Conservation (phyloP, 2,113 vertebrate species). For the Equus quagga region DNA sequence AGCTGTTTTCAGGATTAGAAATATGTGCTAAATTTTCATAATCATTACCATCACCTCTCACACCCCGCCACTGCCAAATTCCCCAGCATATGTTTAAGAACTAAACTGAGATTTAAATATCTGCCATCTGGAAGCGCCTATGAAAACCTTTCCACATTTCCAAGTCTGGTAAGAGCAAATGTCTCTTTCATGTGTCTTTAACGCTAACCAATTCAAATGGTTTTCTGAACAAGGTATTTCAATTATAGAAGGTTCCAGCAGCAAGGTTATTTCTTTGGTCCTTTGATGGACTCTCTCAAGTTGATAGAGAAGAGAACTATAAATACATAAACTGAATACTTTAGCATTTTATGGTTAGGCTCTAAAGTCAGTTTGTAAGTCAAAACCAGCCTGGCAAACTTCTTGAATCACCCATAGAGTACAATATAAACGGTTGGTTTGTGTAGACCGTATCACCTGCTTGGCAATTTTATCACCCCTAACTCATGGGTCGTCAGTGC, state of each 20-base stretch:
- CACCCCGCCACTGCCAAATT: neutral
- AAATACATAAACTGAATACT: neutral
- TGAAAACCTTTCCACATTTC: slow-evolving; percentile 59
- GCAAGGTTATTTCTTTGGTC: neutral
- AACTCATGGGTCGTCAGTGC: neutral
- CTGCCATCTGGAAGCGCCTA: slow-evolving; percentile 63
- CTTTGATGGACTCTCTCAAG: neutral
- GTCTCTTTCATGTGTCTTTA: slow-evolving; percentile 21
- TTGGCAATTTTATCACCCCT: neutral
- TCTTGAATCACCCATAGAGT: neutral
- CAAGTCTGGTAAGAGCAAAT: slow-evolving; percentile 54
- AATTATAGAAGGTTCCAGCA: neutral
- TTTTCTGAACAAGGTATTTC: slow-evolving; percentile 21
- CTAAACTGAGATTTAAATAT: slow-evolving; percentile 55
- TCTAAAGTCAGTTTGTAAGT: neutral
- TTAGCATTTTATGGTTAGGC: neutral
- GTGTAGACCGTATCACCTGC: neutral
- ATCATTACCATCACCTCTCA: neutral
- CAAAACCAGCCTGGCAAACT: neutral
- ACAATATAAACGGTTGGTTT: neutral
- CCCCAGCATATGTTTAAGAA: slow-evolving; percentile 39
- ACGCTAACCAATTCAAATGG: slow-evolving; percentile 20
- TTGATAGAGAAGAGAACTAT: neutral
- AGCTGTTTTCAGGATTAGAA: slow-evolving; percentile 41
- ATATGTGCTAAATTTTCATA: neutral